Percentiles rank a stretch among this genome's conserved stretches.
Conservation (phyloP, 2,113 vertebrate species). For the Narcine bancroftii region DNA sequence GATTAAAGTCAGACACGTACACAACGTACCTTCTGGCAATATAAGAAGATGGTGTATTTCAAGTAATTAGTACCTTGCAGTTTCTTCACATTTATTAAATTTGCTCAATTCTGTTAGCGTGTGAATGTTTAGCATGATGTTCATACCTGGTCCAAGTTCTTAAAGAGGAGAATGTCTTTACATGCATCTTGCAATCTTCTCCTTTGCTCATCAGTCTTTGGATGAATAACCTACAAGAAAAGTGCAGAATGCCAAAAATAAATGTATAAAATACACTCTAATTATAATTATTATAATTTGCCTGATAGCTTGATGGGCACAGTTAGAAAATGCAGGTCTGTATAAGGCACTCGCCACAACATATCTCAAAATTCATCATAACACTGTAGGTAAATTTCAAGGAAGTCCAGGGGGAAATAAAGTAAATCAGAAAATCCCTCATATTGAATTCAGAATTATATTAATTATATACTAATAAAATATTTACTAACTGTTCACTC, state of each 20-base stretch:
- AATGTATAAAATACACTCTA: not conserved
- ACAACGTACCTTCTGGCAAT: not conserved
- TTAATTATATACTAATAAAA: not conserved
- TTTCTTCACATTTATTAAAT: not conserved
- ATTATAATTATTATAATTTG: not conserved
- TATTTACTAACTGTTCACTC: not conserved
- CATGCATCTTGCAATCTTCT: slow-evolving; percentile 93
- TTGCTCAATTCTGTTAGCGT: not conserved
- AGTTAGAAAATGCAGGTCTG: not conserved
- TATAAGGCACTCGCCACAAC: not conserved
- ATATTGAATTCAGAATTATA: not conserved
- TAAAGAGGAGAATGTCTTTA: slow-evolving; percentile 93
- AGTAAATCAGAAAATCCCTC: not conserved
- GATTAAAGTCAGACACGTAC: not conserved
- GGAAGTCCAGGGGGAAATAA: not conserved
- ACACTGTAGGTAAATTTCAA: not conserved
- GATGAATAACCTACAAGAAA: slow-evolving; percentile 76
- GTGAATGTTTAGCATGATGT: not conserved
- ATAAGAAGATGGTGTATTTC: not conserved
- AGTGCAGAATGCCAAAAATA: slow-evolving; percentile 32
- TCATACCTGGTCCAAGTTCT: slow-evolving; percentile 90
- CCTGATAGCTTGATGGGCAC: not conserved
- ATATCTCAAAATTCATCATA: not conserved
- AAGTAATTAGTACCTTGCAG: not conserved
- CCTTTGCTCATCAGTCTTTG: slow-evolving; percentile 96